Conservation (phyloP, 2,888 invertebrate genomes). For the Scrobipalpa costella region DNA sequence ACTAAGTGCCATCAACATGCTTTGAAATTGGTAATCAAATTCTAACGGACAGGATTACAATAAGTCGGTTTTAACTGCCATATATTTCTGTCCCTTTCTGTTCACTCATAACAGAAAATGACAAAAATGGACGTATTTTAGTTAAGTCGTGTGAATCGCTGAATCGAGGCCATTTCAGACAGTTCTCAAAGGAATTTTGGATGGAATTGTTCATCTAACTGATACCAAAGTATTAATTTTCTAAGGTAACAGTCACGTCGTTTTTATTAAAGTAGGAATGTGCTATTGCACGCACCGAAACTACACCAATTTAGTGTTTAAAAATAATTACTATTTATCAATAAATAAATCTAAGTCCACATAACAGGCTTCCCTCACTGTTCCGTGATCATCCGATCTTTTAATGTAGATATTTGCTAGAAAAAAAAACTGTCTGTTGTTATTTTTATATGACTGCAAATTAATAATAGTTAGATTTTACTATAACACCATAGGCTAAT, state of each 20-base stretch:
- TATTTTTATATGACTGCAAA: slow-evolving; percentile 80
- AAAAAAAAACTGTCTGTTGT: slow-evolving; percentile 71
- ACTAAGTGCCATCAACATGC: no score
- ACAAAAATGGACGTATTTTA: no score
- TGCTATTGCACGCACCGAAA: slow-evolving; percentile 80
- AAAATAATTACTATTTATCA: slow-evolving; percentile 54
- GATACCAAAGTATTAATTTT: slow-evolving; percentile 54
- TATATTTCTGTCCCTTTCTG: no score
- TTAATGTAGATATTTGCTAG: slow-evolving; percentile 76
- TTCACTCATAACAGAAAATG: no score
- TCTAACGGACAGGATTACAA: no score
- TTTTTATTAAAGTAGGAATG: slow-evolving; percentile 68
- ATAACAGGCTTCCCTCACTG: slow-evolving; percentile 62
- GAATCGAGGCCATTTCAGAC: slow-evolving; percentile 30
- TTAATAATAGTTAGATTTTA: slow-evolving; percentile 74
- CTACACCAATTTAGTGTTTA: slow-evolving; percentile 70
- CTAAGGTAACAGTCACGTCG: slow-evolving; percentile 55
- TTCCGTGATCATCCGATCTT: slow-evolving; percentile 65
- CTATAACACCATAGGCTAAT: slow-evolving; percentile 71
- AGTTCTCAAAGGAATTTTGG: slow-evolving; percentile 63
- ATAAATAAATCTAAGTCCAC: slow-evolving; percentile 58
- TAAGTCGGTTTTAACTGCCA: no score
- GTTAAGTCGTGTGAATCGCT: no score
- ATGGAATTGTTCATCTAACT: slow-evolving; percentile 39
- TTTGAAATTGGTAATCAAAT: no score